Evolutionary conservation across 2,113 vertebrate species (phyloP).

Genomic region (Anarhynchus alexandrinus): DNA sequence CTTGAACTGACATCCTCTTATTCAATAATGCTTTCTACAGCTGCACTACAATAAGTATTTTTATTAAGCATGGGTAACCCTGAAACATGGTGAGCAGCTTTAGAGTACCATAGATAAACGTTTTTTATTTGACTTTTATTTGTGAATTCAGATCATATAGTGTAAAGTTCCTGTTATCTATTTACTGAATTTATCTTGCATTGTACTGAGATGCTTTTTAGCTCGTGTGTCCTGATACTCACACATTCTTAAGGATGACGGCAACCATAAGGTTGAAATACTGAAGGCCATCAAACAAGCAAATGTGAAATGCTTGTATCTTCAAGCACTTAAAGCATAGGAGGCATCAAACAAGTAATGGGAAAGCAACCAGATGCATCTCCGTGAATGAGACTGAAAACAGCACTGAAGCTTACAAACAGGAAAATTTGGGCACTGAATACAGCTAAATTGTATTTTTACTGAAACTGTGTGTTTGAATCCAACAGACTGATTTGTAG

Average conservation of each 20-base stretch:
- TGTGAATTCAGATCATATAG: neutral
- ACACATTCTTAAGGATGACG: neutral
- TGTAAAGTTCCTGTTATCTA: neutral
- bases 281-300: neutral
- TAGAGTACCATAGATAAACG: neutral
- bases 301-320: neutral
- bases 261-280: slow-evolving; percentile 26
- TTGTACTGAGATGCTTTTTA: neutral
- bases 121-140: neutral
- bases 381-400: neutral
- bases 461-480: neutral
- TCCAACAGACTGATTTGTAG: neutral
- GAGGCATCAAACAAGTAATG: neutral
- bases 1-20: neutral
- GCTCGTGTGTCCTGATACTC: neutral
- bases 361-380: neutral
- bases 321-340: neutral
- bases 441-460: neutral
- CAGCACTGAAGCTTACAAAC: neutral
- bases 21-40: neutral
- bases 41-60: neutral
- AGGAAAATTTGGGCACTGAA: neutral
- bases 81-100: neutral
- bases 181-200: slow-evolving; percentile 24
- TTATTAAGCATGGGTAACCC: neutral